These are phyloP conservation scores for Uropetala carovei DNA, from an alignment of 2,888 invertebrate genomes.

Conservation along the genomic window DNA sequence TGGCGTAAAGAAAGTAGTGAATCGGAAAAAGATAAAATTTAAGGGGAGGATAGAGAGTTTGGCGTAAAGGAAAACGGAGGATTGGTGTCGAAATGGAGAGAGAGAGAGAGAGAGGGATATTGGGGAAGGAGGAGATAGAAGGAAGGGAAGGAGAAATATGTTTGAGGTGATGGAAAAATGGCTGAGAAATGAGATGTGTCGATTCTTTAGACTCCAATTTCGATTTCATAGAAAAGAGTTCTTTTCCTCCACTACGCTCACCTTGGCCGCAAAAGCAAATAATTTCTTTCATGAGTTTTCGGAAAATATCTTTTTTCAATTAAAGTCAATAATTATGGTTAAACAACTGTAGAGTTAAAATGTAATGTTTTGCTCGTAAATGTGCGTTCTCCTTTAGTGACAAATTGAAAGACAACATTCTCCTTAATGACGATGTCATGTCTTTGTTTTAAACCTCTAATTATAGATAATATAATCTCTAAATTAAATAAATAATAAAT, in stretches of 20 bases:
- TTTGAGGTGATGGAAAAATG: conserved; percentile 5
- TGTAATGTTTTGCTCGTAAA: no score
- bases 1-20: not conserved
- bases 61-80: not conserved
- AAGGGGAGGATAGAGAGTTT: no score
- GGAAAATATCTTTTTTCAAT: no score
- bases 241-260: not conserved
- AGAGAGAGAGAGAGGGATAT: not conserved
- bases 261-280: not conserved
- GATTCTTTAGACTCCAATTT: not conserved
- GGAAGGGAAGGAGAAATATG: not conserved
- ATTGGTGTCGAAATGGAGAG: not conserved
- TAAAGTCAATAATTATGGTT: no score
- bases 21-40: not conserved
- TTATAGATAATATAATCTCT: no score
- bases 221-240: not conserved
- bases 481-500: no score
- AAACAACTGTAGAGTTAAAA: no score
- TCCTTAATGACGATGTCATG: no score
- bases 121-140: not conserved
- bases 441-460: no score
- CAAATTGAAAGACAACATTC: no score
- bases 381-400: no score
- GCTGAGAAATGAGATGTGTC: not conserved
- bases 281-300: no score